Evolutionary conservation across 2,797 vertebrate genomes (phyloP).

Genomic region (Poeciliopsis presidionis): DNA sequence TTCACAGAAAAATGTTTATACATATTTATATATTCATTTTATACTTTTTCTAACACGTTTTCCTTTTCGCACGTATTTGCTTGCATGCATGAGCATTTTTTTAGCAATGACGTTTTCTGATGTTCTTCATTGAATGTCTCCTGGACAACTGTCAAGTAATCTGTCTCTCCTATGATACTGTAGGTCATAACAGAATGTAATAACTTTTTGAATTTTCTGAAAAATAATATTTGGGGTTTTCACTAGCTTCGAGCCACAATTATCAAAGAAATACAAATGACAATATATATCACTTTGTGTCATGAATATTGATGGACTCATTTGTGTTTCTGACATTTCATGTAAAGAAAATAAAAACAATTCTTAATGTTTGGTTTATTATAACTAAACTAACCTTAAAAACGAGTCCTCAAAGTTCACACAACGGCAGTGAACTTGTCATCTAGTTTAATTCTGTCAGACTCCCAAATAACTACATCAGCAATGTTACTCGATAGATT

Average conservation of each 20-base stretch:
- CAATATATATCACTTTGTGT: background rate
- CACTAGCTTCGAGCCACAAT: background rate
- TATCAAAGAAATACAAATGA: background rate
- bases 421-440: background rate
- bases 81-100: background rate
- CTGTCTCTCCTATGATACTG: background rate
- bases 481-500: background rate
- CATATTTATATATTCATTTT: background rate
- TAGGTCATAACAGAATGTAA: background rate
- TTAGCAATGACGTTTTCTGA: background rate
- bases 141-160: background rate
- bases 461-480: background rate
- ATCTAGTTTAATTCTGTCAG: slow-evolving; percentile 6
- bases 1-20: background rate
- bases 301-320: background rate
- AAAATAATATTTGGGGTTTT: background rate
- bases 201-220: background rate
- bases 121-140: background rate
- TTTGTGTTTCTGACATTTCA: background rate
- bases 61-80: background rate
- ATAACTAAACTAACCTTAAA: slow-evolving; percentile 4
- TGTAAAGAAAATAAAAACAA: background rate
- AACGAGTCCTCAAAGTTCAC: slow-evolving; percentile 1
- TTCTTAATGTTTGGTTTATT: background rate
- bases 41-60: background rate